Base-by-base conservation (phyloP, 1,140 invertebrate genomes). In the Caligus rogercresseyi region DNA sequence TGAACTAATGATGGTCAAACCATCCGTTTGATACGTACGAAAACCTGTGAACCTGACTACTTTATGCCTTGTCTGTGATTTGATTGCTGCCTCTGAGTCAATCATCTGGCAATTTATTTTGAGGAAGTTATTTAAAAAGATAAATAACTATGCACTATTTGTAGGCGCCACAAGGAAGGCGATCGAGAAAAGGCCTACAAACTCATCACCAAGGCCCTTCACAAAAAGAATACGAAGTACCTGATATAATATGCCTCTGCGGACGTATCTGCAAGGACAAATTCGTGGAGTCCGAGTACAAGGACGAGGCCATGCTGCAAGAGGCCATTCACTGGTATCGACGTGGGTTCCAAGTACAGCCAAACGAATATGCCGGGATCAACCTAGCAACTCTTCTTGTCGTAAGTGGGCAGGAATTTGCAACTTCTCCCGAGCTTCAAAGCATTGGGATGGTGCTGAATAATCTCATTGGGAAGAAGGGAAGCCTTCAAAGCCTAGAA, bases 201-300 rank as follows among this genome's bases (percentile, higher is more conserved):
- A 71, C 89, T 96, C 0, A 95, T 97, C 64, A 82, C 87, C 26
- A 86, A 88, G 70, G 90, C 89, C 0, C 73, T 94, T 21, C 82
- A 90, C 66, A 89, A 89, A 87, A 90, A 73, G 89, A 94, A 73
- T 92, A 93, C 73, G 82, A 88, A 71, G 88, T 92, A 70, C 87
- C 86, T 14, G 96, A 99, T 73, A 93, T 98, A 82, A 73, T 99
- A n/a, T 97, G 96, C 71, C 78, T 99, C 1, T 97, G 93, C 74
- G 95, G 95, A 1, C 80, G 95, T 63, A 98, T 98, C 71, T 97
- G 98, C 72, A 99, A 99, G 75, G 95, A 99, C 74, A 93, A 87
- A 72, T 99, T 98, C 76, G 89, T 96, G 18, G 92, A 97, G 76
- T 94, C 89, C 43, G 80, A 86, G 66, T 93, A 94, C 71, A 80